Base-by-base conservation (phyloP, 2,888 invertebrate genomes). In the Cantharis lateralis region DNA sequence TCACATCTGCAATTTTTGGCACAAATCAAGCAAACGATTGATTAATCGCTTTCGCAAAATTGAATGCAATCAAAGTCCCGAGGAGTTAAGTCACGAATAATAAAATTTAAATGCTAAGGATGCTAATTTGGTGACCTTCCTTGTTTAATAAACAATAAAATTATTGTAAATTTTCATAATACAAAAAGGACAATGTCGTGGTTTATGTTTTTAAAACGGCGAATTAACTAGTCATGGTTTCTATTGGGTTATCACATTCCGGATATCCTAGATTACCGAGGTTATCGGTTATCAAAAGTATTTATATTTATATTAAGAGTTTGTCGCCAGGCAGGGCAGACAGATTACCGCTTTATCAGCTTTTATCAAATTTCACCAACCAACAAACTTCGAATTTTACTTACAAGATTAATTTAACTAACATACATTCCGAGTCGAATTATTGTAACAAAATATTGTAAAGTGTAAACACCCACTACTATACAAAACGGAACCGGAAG, bases 251-350 rank as follows among this genome's bases (percentile, higher is more conserved):
- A 81, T 81, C 81, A 66, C 61, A 78, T 75, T 81, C 81, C 81
- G 81, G 81, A 81, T 81, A 81, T 81, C 81, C 81, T 79, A 80
- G 80, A 78, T 74, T 74, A 71, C 63, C 48, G 71, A 76, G 78
- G 78, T 78, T 78, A 78, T 78, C 76, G 72, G 28, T 66, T 64
- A 78, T 69, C 70, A 61, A 28, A 70, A 72, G 64, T 70, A 68
- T 66, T 64, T 72, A 72, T 62, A 72, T 72, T 72, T 71, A 71
- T 75, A 71, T 32, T 68, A 15, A 20, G 62, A 11, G 18, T 15
- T 69, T 61, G 76, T 76, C 72, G 76, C 72, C 64, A 76, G 62
- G 76, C 68, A 68, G 71, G 24, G 64, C 64, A 66, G 64, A 66
- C 64, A 66, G 64, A 66, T 66, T 66, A 66, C 15, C 64, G 18